phyloP scores from a whole-genome alignment of 2,797 vertebrate species.

The Rallus crepitans region DNA sequence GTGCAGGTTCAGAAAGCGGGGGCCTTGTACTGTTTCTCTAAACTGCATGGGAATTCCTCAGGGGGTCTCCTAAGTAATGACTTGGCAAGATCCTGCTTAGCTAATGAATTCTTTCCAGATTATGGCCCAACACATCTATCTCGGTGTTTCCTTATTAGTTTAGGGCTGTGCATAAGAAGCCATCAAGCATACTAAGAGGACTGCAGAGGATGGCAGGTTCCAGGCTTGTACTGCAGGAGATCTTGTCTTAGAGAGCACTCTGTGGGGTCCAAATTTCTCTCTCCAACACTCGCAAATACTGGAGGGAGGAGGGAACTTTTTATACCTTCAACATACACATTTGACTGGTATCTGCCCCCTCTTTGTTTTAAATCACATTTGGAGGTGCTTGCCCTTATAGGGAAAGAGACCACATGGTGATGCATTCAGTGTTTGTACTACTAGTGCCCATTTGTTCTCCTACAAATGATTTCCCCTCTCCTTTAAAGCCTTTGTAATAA shows the following conservation, averaged over 20 bases:
- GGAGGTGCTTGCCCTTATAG: neutral
- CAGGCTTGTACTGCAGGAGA: neutral
- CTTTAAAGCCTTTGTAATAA: slow-evolving; percentile 23
- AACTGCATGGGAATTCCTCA: neutral
- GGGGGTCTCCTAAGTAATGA: neutral
- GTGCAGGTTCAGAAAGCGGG: neutral
- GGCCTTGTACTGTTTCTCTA: neutral
- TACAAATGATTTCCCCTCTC: neutral
- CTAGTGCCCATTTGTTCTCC: neutral
- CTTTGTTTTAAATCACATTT: neutral
- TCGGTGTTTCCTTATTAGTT: neutral
- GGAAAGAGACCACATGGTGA: neutral
- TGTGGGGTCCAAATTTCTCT: accelerated
- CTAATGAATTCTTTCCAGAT: slow-evolving; percentile 29
- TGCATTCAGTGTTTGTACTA: neutral
- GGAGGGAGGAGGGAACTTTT: neutral
- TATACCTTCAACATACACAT: neutral
- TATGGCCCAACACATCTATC: neutral
- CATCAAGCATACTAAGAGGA: neutral
- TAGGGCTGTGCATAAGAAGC: neutral
- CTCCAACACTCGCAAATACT: neutral
- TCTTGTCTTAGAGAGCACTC: neutral
- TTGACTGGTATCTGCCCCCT: neutral
- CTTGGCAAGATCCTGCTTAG: slow-evolving; percentile 1
- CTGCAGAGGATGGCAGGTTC: neutral